Percentiles rank a stretch among this genome's conserved stretches.
Evolutionary conservation across 2,888 invertebrate species (phyloP).

Genomic region (Tolmerus cingulatus): DNA sequence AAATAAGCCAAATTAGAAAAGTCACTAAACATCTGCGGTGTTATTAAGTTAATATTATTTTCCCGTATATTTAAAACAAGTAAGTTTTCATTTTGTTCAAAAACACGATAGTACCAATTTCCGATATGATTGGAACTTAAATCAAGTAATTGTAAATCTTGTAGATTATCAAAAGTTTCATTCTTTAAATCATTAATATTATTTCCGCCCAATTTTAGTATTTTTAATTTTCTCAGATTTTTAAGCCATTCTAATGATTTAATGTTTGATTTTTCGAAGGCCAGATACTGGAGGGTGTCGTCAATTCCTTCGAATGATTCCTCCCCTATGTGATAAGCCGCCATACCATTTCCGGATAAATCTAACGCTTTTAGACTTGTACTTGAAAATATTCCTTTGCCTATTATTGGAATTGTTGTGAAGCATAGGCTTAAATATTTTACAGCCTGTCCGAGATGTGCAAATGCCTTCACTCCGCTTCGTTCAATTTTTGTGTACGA

Average conservation of each 20-base stretch:
- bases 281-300: constrained; percentile 63
- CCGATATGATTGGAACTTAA: constrained; percentile 67
- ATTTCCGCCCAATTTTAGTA: constrained; percentile 66
- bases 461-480: constrained; percentile 58
- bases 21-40: constrained; percentile 68
- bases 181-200: constrained; percentile 63
- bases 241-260: constrained; percentile 60
- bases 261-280: constrained; percentile 64
- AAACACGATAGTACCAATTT: constrained; percentile 66
- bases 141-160: constrained; percentile 64
- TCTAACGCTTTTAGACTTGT: constrained; percentile 66
- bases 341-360: constrained; percentile 66
- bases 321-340: constrained; percentile 55
- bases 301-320: constrained; percentile 63
- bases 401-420: constrained; percentile 61
- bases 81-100: constrained; percentile 61
- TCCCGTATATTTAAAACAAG: constrained; percentile 64
- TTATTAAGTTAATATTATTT: constrained; percentile 68
- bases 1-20: constrained; percentile 64
- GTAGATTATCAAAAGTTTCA: constrained; percentile 58
- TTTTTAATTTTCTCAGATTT: constrained; percentile 62
- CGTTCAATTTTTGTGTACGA: constrained; percentile 60
- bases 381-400: constrained; percentile 61
- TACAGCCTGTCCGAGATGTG: constrained; percentile 56
- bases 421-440: constrained; percentile 64